Percentiles rank a stretch among this genome's conserved stretches.
Conservation (phyloP, 2,888 invertebrate genomes). For the Pasiphila rectangulata region DNA sequence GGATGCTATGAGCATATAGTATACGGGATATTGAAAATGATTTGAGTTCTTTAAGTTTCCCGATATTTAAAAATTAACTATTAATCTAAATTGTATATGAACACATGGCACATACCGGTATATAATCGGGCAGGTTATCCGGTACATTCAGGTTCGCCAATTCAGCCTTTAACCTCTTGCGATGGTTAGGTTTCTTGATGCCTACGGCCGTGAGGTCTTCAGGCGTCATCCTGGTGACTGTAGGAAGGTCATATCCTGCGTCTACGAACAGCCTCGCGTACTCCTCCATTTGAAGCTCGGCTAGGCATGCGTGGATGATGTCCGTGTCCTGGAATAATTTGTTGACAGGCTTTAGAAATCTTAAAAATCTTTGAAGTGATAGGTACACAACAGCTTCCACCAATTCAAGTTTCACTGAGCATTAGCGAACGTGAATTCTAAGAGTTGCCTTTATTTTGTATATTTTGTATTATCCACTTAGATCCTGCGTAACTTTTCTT, state of each 20-base stretch:
- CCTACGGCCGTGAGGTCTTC: slow-evolving; percentile 94
- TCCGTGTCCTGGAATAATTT: slow-evolving; percentile 93
- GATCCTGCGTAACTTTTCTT: no score
- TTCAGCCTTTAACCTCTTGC: slow-evolving; percentile 97
- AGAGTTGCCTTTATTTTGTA: no score
- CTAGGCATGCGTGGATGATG: slow-evolving; percentile 96
- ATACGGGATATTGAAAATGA: no score
- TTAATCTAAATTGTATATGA: no score
- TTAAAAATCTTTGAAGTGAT: slow-evolving; percentile 4
- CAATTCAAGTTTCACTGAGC: no score
- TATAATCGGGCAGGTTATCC: slow-evolving; percentile 96
- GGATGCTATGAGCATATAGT: no score
- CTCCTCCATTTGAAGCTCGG: slow-evolving; percentile 96
- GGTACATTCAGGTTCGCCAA: slow-evolving; percentile 96
- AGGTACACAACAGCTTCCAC: neutral
- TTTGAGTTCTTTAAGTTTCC: no score
- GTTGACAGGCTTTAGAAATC: no score
- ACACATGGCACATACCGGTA: slow-evolving; percentile 89
- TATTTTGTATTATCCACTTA: no score
- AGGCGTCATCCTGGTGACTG: slow-evolving; percentile 99
- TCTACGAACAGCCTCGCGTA: slow-evolving; percentile 95
- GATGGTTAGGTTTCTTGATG: slow-evolving; percentile 98
- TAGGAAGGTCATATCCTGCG: slow-evolving; percentile 98
- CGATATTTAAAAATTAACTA: no score
- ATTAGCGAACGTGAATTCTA: no score